Conservation (phyloP, 2,113 vertebrate genomes). For the Apistogramma diplotaenia region DNA sequence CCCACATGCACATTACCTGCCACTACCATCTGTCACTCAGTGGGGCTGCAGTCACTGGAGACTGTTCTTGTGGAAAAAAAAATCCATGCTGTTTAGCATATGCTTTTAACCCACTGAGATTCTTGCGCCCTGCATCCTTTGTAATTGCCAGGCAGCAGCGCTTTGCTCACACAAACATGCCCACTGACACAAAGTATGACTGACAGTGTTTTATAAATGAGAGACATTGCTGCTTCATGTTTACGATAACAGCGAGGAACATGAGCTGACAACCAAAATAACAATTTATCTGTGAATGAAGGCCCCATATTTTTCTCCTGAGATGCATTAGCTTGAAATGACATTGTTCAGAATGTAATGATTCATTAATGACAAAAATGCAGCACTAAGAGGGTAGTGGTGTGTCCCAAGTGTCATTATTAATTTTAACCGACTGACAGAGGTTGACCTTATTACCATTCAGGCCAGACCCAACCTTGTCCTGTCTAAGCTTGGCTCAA, state of each 20-base stretch:
- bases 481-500: conserved; percentile 41
- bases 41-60: conserved; percentile 28
- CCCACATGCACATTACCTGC: conserved; percentile 2
- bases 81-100: conserved; percentile 37
- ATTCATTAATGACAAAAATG: not conserved
- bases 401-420: not conserved
- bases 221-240: not conserved
- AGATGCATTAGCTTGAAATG: not conserved
- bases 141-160: conserved; percentile 19
- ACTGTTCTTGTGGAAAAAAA: conserved; percentile 29
- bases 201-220: not conserved
- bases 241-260: not conserved
- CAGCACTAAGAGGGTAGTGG: not conserved
- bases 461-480: conserved; percentile 26
- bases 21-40: conserved; percentile 57
- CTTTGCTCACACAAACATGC: not conserved
- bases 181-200: not conserved
- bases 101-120: conserved; percentile 4
- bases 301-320: not conserved
- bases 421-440: not conserved
- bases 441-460: conserved; percentile 37
- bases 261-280: not conserved
- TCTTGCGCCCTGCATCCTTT: conserved; percentile 16
- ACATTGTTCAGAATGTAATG: not conserved
- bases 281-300: not conserved